phyloP scores from a whole-genome alignment of 2,888 invertebrate species.

The Exephanes ischioxanthus region DNA sequence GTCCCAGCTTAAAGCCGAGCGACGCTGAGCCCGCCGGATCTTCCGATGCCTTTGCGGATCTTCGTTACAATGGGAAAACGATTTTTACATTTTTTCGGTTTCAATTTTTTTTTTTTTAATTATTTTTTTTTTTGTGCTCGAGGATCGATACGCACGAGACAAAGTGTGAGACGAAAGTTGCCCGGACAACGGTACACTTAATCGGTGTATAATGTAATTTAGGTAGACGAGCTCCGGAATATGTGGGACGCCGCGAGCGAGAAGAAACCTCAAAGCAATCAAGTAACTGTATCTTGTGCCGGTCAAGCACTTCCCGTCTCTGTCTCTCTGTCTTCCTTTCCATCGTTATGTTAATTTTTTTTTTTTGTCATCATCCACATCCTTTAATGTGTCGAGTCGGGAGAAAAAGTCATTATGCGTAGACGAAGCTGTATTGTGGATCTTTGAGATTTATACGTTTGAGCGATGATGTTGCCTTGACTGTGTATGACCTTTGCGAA shows the following conservation, averaged over 20 bases:
- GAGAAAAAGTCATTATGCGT: neutral
- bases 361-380: neutral
- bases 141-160: neutral
- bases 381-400: neutral
- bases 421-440: too few species aligned
- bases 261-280: conserved; percentile 78
- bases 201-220: conserved; percentile 43
- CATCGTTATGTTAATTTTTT: conserved; percentile 30
- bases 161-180: conserved; percentile 27
- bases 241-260: conserved; percentile 74
- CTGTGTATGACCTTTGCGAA: too few species aligned
- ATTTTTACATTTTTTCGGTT: too few species aligned
- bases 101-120: neutral
- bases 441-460: neutral
- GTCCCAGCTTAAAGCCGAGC: conserved; percentile 63
- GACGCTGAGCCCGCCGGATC: conserved; percentile 4
- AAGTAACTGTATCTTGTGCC: conserved; percentile 76
- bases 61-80: conserved; percentile 7
- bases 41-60: neutral
- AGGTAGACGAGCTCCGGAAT: conserved; percentile 55
- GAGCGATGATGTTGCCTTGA: neutral
- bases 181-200: conserved; percentile 53
- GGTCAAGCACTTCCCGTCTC: conserved; percentile 65
- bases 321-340: conserved; percentile 46
- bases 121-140: neutral